Evolutionary conservation across 2,797 vertebrate genomes (phyloP), one percentile per base, ranked within the genome.

Genomic region (Ctenosaura bakeri): DNA sequence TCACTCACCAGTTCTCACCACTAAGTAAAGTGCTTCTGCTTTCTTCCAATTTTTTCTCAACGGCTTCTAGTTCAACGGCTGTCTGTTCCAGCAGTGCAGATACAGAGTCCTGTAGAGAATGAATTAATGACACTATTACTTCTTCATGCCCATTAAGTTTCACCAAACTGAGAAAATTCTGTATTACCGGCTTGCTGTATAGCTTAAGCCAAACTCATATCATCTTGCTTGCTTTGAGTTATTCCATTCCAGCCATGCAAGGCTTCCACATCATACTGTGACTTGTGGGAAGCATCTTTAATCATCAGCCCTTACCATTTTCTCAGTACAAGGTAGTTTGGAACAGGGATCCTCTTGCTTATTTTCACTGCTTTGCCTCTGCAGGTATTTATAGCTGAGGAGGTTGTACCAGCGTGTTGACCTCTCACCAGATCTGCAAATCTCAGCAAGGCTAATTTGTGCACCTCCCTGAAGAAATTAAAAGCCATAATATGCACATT

Each of bases 381-480:
- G 95, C 94, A 98, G 96, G 95, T 98, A 98, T 94, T 97, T 97
- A 14, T 97, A 98, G 94, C 97, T 98, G 91, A 99, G 98, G 84
- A 99, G 98, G 96, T 99, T 99, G 96, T 98, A 99, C 98, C 98
- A 99, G 90, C 97, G 98, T 18, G 97, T 98, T 89, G 97, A 97
- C 95, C 97, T 97, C 93, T 99, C 98, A 92, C 98, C 98, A 0
- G 97, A 97, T 92, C 96, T 97, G 95, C 97, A 97, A 88, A 98
- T 96, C 76, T 99, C 98, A 52, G 99, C 98, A 95, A 99, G 96
- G 94, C 98, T 99, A 97, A 99, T 98, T 97, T 99, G 99, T 91
- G 98, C 98, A 10, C 98, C 98, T 14, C 98, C 98, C 99, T 99
- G 93, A 87, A 9, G 88, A 92, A 77, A 91, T 62, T 1, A 90